Conservation (phyloP, 2,888 invertebrate species). For the Hydraecia micacea region DNA sequence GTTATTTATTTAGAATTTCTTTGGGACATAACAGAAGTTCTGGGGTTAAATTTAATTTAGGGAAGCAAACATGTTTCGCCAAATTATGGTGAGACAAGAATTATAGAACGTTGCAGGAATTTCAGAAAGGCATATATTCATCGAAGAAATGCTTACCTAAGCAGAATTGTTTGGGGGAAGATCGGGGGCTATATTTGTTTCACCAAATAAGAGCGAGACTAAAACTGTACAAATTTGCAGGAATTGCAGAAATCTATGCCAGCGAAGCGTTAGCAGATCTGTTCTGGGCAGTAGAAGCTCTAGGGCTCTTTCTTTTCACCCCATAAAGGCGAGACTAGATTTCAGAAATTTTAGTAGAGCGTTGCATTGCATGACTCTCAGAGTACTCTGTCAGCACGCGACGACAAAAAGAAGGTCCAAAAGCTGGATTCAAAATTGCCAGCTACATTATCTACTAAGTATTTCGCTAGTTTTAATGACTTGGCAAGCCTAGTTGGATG, state of each 20-base stretch:
- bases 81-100: not conserved
- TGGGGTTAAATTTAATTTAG: not conserved
- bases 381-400: not conserved
- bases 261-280: not conserved
- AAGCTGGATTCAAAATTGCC: no score
- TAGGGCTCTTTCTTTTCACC: not conserved
- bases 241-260: not conserved
- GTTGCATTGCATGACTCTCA: not conserved
- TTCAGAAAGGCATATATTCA: not conserved
- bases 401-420: not conserved
- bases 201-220: not conserved
- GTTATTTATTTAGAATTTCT: no score
- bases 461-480: not conserved
- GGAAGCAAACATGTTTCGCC: not conserved
- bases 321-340: no score
- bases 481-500: not conserved
- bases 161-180: not conserved
- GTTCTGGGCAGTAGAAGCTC: not conserved
- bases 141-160: no score
- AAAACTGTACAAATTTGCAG: not conserved
- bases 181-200: not conserved
- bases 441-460: not conserved
- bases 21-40: not conserved
- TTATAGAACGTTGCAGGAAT: not conserved
- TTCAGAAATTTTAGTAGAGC: not conserved